These are phyloP conservation scores for Lasioglossum villosulum DNA, from an alignment of 2,888 invertebrate species.

Conservation along the genomic window DNA sequence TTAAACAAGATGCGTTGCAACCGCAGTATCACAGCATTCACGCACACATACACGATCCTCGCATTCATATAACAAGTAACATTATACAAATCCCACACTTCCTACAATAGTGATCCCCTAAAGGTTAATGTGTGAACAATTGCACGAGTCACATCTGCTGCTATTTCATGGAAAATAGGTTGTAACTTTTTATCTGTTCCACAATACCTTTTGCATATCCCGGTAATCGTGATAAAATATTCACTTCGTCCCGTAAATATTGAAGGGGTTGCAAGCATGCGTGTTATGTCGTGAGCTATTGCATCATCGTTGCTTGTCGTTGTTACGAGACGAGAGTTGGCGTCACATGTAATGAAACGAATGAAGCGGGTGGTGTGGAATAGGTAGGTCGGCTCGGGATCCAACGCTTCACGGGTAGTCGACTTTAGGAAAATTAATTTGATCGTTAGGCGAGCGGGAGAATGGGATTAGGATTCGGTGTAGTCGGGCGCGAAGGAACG, in stretches of 20 bases:
- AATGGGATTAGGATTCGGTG: constrained; percentile 65
- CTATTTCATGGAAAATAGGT: background rate
- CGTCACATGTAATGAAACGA: constrained; percentile 19
- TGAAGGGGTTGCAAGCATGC: background rate
- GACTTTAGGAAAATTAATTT: constrained; percentile 63
- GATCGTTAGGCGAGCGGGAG: constrained; percentile 57
- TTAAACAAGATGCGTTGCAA: no score
- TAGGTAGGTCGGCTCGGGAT: background rate
- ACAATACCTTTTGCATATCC: background rate
- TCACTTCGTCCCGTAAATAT: background rate
- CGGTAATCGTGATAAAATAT: background rate
- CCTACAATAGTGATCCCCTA: no score
- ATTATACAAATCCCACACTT: no score
- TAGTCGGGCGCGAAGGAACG: constrained; percentile 47
- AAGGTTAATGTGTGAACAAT: no score
- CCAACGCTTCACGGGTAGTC: constrained; percentile 52
- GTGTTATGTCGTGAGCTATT: background rate
- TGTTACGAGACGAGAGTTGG: background rate
- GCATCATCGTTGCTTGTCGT: background rate
- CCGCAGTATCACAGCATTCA: no score
- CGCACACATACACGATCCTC: no score
- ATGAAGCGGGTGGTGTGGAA: background rate
- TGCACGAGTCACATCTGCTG: no score
- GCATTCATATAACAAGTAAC: no score
- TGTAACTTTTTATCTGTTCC: background rate